These are phyloP conservation scores for Amblyjoppa proteus DNA, from an alignment of 2,888 invertebrate species.

Conservation along the genomic window DNA sequence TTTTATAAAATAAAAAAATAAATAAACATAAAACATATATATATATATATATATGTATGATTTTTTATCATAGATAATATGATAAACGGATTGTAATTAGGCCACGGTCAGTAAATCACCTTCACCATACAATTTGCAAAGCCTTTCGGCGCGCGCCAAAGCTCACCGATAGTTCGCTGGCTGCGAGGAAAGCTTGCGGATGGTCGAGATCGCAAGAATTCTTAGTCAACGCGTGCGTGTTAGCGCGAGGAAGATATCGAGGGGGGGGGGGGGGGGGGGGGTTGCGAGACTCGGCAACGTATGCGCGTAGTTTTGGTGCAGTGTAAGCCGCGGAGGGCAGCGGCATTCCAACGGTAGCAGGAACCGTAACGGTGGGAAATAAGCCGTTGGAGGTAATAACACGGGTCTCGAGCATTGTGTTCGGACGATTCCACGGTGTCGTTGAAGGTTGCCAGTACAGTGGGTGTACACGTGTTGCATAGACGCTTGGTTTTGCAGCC, in stretches of 20 bases:
- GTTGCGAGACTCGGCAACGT: background rate
- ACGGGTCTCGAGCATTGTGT: conserved; percentile 60
- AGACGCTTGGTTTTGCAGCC: background rate
- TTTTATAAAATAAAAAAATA: too few species aligned
- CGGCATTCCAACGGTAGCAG: conserved; percentile 63
- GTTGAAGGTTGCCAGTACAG: conserved; percentile 21
- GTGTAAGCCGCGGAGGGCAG: conserved; percentile 19
- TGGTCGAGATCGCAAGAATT: background rate
- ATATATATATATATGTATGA: too few species aligned
- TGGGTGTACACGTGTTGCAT: conserved; percentile 1
- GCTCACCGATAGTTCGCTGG: too few species aligned
- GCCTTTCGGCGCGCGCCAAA: too few species aligned
- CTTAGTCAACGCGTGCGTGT: background rate
- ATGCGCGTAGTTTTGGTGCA: conserved; percentile 8
- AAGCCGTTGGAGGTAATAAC: conserved; percentile 67
- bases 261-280: background rate
- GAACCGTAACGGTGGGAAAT: conserved; percentile 68
- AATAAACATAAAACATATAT: too few species aligned
- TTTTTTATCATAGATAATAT: too few species aligned
- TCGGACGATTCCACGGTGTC: conserved; percentile 50
- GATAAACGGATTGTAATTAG: too few species aligned
- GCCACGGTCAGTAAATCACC: too few species aligned
- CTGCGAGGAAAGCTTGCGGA: background rate
- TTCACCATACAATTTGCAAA: too few species aligned
- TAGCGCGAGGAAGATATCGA: conserved; percentile 1